A percentile compares a stretch with the other conserved stretches of the same genome.
These are phyloP conservation scores for Periphyllus acericola DNA, from an alignment of 2,888 invertebrate species.

Conservation along the genomic window DNA sequence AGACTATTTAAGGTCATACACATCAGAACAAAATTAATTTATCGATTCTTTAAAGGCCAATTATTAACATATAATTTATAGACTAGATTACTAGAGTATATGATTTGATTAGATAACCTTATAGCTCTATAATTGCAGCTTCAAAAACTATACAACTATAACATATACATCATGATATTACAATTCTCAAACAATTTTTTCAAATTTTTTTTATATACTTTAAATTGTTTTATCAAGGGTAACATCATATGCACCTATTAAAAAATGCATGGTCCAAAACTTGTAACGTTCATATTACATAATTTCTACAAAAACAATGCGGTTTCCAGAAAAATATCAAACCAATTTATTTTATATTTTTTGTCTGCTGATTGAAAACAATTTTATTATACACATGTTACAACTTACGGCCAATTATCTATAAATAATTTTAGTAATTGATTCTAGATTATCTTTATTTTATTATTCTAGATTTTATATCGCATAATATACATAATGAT, in stretches of 20 bases:
- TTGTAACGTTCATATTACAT: background rate
- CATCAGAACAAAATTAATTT: conserved; percentile 29
- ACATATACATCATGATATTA: background rate
- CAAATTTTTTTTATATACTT: background rate
- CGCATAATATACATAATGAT: background rate
- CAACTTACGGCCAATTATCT: background rate
- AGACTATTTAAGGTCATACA: background rate
- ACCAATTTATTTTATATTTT: background rate
- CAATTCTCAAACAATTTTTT: background rate
- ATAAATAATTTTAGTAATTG: background rate
- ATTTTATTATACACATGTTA: background rate
- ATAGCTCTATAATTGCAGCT: conserved; percentile 32
- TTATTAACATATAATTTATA: conserved; percentile 22
- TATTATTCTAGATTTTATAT: background rate
- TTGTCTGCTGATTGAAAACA: background rate
- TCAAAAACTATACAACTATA: conserved; percentile 7
- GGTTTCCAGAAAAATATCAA: background rate
- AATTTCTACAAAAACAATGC: background rate
- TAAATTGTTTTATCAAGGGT: background rate
- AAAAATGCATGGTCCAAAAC: background rate
- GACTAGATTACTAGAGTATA: background rate
- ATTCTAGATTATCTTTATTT: background rate
- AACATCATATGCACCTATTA: background rate
- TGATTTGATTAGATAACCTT: conserved; percentile 42
- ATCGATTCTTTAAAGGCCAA: conserved; percentile 16